These are phyloP conservation scores for Pollenia griseotomentosa DNA, from an alignment of 2,888 invertebrate genomes.

Conservation along the genomic window DNA sequence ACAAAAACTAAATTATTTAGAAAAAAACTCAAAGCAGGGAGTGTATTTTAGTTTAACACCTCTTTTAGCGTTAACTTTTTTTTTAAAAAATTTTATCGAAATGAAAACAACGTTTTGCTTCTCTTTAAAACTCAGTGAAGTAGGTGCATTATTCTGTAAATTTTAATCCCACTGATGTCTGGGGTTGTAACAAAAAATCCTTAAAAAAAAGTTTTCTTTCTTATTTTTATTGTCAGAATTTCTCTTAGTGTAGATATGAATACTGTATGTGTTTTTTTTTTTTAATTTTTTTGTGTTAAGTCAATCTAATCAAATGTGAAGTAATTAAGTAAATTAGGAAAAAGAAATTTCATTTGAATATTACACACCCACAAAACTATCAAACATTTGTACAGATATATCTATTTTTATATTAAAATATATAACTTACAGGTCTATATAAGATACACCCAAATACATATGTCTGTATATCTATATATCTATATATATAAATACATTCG, in stretches of 20 bases:
- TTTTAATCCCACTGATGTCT: too few species aligned
- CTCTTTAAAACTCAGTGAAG: too few species aligned
- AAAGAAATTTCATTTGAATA: conserved; percentile 11
- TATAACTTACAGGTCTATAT: not conserved
- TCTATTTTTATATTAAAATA: not conserved
- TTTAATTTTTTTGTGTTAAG: not conserved
- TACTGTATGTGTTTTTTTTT: not conserved
- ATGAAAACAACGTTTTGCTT: too few species aligned
- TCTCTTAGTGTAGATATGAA: not conserved
- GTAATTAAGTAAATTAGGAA: conserved; percentile 43
- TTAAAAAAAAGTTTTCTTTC: too few species aligned
- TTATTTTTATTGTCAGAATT: not conserved
- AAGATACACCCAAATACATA: not conserved
- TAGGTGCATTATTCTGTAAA: too few species aligned
- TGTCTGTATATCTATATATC: not conserved
- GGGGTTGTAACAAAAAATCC: too few species aligned
- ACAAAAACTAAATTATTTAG: too few species aligned
- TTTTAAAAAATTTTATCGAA: too few species aligned
- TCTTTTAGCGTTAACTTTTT: too few species aligned
- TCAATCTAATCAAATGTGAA: conserved; percentile 32
- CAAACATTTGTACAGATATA: not conserved
- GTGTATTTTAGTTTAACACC: too few species aligned
- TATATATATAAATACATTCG: not conserved
- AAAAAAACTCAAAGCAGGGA: too few species aligned
- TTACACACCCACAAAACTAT: conserved; percentile 30